Percentiles rank a stretch among this genome's conserved stretches.
These are phyloP conservation scores for Onychomys arenicola DNA, from an alignment of 2,797 vertebrate species.

Conservation along the genomic window DNA sequence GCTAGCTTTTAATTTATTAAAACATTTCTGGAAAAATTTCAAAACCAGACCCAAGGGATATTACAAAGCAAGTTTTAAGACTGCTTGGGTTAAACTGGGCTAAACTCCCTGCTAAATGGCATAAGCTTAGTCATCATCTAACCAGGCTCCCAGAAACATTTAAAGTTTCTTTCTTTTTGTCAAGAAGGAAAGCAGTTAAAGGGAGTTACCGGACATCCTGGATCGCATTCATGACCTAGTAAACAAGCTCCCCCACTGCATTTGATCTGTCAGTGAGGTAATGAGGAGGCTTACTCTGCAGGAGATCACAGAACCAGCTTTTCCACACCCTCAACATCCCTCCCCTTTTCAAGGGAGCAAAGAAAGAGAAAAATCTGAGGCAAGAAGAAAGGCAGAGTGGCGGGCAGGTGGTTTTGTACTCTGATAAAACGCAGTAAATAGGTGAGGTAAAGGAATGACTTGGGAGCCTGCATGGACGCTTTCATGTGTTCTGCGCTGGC, in stretches of 20 bases:
- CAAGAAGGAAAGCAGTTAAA: conserved; percentile 54
- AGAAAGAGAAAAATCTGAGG: neutral
- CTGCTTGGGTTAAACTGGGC: neutral
- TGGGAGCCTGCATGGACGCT: neutral
- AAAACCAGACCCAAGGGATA: conserved; percentile 59
- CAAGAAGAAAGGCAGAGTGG: neutral
- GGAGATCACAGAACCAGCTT: neutral
- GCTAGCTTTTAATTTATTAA: conserved; percentile 50
- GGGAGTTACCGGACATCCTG: neutral
- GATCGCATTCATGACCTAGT: neutral
- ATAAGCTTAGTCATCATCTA: neutral
- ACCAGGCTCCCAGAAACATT: conserved; percentile 17
- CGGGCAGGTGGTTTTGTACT: neutral
- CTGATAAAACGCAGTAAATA: neutral
- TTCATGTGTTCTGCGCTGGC: neutral
- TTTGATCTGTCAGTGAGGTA: neutral
- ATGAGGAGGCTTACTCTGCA: neutral
- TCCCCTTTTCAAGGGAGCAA: conserved; percentile 7
- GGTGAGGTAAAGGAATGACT: conserved; percentile 30
- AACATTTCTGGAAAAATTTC: conserved; percentile 30
- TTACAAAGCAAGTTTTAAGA: neutral
- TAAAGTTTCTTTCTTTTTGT: neutral
- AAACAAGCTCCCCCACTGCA: neutral
- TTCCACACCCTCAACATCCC: neutral
- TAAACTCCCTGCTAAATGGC: neutral